phyloP scores from a whole-genome alignment of 2,113 vertebrate species.

The Tursiops truncatus region DNA sequence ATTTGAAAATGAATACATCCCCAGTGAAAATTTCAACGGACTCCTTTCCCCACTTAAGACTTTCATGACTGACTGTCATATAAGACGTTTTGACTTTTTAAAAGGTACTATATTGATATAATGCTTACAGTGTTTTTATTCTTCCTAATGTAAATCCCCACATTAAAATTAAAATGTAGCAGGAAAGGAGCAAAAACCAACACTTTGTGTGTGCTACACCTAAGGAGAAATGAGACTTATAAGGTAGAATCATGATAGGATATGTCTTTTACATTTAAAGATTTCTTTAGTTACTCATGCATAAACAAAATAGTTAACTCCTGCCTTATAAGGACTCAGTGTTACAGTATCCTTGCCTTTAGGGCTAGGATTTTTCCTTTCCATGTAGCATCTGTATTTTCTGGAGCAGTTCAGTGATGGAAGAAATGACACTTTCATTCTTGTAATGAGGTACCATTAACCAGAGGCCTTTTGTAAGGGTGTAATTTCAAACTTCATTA shows the following conservation, averaged over 20 bases:
- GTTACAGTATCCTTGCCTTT: background rate
- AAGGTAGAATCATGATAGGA: background rate
- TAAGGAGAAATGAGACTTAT: background rate
- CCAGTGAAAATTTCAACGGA: background rate
- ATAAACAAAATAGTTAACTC: background rate
- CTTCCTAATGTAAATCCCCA: background rate
- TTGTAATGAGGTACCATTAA: conserved; percentile 68
- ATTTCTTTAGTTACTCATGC: background rate
- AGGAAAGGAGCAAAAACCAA: background rate
- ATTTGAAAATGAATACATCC: conserved; percentile 9
- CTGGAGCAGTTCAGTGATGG: background rate
- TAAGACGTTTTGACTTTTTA: conserved; percentile 16
- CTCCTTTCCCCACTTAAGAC: background rate
- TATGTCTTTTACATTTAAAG: background rate
- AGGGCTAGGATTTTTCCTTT: background rate
- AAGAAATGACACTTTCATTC: conserved; percentile 57
- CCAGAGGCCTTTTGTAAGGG: conserved; percentile 52
- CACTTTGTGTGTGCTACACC: background rate
- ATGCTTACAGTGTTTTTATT: background rate
- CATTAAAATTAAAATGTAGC: background rate
- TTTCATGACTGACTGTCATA: background rate
- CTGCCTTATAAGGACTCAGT: background rate
- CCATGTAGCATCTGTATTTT: background rate
- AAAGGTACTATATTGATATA: background rate
- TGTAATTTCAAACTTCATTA: conserved; percentile 70